Evolutionary conservation across 2,797 vertebrate genomes (phyloP).

Genomic region (Phrynocephalus vlangalii): DNA sequence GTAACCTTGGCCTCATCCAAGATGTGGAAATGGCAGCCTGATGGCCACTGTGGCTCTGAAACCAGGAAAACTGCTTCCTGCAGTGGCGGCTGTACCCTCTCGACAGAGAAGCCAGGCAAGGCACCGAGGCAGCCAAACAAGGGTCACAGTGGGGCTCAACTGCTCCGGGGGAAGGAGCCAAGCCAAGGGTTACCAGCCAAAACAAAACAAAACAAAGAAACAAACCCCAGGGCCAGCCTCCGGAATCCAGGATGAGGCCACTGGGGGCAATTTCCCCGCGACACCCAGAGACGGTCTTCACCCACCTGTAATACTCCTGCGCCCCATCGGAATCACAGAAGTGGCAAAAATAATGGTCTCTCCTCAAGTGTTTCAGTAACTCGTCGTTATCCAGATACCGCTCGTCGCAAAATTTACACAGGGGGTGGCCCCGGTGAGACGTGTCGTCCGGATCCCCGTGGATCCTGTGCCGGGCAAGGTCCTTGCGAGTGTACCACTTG

Average conservation of each 20-base stretch:
- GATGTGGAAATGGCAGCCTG: too few relatives aligned
- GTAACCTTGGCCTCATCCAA: background rate
- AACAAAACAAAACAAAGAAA: too few relatives aligned
- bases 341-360: conserved; percentile 98
- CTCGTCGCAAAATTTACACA: conserved; percentile 98
- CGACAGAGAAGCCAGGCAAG: background rate
- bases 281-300: too few relatives aligned
- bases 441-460: conserved; percentile 97
- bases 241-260: background rate
- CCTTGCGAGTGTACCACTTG: conserved; percentile 97
- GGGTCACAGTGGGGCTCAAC: background rate
- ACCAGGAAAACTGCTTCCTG: background rate
- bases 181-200: too few relatives aligned
- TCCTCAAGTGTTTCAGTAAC: conserved; percentile 92
- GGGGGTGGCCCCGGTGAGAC: conserved; percentile 94
- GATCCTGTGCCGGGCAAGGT: conserved; percentile 93
- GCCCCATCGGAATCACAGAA: conserved; percentile 97
- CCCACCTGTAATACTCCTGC: conserved; percentile 97
- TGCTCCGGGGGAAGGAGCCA: too few relatives aligned
- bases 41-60: background rate
- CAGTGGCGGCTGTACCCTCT: too few relatives aligned
- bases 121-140: background rate
- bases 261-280: too few relatives aligned
- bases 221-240: background rate
- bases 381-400: conserved; percentile 97